A percentile compares a stretch with the other conserved stretches of the same genome.
These are phyloP conservation scores for Diadumene lineata DNA, from an alignment of 92 coral and sea anemone species.

Conservation along the genomic window DNA sequence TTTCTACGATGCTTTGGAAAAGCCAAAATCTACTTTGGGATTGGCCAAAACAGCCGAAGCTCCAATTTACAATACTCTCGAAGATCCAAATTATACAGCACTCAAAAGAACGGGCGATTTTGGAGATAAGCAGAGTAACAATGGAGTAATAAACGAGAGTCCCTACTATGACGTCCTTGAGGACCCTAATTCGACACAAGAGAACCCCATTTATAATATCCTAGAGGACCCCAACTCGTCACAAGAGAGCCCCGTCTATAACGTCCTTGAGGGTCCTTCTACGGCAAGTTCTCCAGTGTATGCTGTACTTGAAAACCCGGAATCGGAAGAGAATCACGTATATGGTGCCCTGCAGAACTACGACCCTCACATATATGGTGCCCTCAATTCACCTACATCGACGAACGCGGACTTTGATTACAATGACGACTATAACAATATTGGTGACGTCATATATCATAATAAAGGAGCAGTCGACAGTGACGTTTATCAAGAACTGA, in stretches of 20 bases:
- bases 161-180: too few species aligned
- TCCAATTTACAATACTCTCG: not conserved
- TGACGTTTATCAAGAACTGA: slow-evolving; percentile 12
- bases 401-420: not conserved
- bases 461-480: not conserved
- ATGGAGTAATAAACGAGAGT: too few species aligned
- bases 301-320: slow-evolving; percentile 1
- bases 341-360: slow-evolving; percentile 13
- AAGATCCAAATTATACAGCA: slow-evolving; percentile 6
- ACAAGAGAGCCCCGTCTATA: slow-evolving; percentile 2
- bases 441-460: slow-evolving; percentile 4
- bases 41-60: not conserved
- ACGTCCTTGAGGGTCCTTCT: not conserved
- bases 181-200: not conserved
- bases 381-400: not conserved
- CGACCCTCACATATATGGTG: slow-evolving; percentile 4
- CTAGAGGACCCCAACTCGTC: not conserved
- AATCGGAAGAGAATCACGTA: slow-evolving; percentile 9
- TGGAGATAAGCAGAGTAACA: too few species aligned
- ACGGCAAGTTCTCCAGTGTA: slow-evolving; percentile 4
- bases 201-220: not conserved
- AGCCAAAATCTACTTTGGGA: not conserved
- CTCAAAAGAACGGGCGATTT: not conserved
- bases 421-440: slow-evolving; percentile 15
- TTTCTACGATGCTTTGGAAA: not conserved